Percentiles rank a stretch among this genome's conserved stretches.
phyloP scores from a whole-genome alignment of 2,888 invertebrate genomes.

The Tillus elongatus region DNA sequence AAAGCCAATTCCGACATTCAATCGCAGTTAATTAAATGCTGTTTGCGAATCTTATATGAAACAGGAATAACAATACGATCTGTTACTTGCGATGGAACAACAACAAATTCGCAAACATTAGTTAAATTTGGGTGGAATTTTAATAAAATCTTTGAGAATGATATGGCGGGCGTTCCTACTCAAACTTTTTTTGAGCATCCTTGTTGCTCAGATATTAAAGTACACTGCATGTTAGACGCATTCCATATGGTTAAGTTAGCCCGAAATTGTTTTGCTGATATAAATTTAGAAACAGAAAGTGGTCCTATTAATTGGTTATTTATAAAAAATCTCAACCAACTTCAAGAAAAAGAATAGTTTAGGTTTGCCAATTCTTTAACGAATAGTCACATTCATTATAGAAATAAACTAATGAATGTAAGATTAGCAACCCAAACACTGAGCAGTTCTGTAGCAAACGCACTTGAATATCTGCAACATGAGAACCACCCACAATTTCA shows the following conservation, averaged over 20 bases:
- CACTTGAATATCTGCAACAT: conserved; percentile 7
- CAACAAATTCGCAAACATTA: conserved; percentile 15
- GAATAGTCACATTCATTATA: conserved; percentile 18
- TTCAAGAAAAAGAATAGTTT: conserved; percentile 19
- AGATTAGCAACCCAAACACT: conserved; percentile 21
- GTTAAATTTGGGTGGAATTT: conserved; percentile 15
- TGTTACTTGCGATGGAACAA: conserved; percentile 20
- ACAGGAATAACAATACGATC: conserved; percentile 17
- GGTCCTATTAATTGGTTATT: conserved; percentile 14
- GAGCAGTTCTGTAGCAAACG: conserved; percentile 20
- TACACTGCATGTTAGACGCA: conserved; percentile 18
- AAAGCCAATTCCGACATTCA: conserved; percentile 17
- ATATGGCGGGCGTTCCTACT: too few species aligned
- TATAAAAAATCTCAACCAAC: conserved; percentile 15
- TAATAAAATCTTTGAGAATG: too few species aligned
- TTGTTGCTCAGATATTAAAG: conserved; percentile 12
- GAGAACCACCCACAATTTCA: conserved; percentile 14
- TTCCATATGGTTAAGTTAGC: conserved; percentile 20
- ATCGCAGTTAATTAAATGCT: conserved; percentile 15
- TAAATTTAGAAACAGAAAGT: conserved; percentile 12
- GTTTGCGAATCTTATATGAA: conserved; percentile 16
- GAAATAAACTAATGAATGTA: conserved; percentile 23
- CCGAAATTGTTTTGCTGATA: conserved; percentile 18
- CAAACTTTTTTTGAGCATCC: conserved; percentile 9
- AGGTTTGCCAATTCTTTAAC: conserved; percentile 20